Percentiles rank a stretch among this genome's conserved stretches.
Evolutionary conservation across 2,797 vertebrate species (phyloP).

Genomic region (Xenopus petersii): DNA sequence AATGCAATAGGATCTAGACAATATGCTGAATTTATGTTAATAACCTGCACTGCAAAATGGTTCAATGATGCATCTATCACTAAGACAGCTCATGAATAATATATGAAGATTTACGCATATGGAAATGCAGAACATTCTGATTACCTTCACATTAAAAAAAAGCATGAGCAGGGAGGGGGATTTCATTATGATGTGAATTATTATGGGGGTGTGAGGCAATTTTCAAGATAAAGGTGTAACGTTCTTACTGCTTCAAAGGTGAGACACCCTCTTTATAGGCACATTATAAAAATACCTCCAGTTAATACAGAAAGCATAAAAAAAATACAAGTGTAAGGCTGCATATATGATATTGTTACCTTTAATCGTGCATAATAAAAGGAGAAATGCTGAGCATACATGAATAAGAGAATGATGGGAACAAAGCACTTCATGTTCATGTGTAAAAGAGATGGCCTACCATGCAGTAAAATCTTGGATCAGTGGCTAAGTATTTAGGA

Average conservation of each 20-base stretch:
- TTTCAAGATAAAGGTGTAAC: slow-evolving; percentile 30
- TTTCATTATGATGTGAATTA: slow-evolving; percentile 38
- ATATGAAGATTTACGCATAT: slow-evolving; percentile 27
- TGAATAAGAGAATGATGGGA: too few species aligned
- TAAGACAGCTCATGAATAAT: slow-evolving; percentile 46
- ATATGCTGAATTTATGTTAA: slow-evolving; percentile 27
- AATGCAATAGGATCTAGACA: not conserved
- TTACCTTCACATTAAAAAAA: slow-evolving; percentile 44
- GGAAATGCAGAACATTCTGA: slow-evolving; percentile 35
- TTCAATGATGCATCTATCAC: slow-evolving; percentile 42
- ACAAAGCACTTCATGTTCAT: too few species aligned
- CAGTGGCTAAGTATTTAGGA: too few species aligned
- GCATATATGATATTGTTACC: too few species aligned
- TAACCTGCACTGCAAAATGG: slow-evolving; percentile 33
- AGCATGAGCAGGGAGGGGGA: slow-evolving; percentile 11
- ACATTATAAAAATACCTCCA: not conserved
- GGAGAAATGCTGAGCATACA: too few species aligned
- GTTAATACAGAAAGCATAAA: too few species aligned
- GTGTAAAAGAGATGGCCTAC: too few species aligned
- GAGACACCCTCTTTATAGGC: not conserved
- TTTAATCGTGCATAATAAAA: too few species aligned
- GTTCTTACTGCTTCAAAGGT: not conserved
- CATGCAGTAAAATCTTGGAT: too few species aligned
- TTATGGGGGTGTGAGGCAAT: slow-evolving; percentile 30
- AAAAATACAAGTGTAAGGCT: too few species aligned